Base-by-base conservation (phyloP, 2,797 vertebrate genomes). In the Acanthurus lineatus region DNA sequence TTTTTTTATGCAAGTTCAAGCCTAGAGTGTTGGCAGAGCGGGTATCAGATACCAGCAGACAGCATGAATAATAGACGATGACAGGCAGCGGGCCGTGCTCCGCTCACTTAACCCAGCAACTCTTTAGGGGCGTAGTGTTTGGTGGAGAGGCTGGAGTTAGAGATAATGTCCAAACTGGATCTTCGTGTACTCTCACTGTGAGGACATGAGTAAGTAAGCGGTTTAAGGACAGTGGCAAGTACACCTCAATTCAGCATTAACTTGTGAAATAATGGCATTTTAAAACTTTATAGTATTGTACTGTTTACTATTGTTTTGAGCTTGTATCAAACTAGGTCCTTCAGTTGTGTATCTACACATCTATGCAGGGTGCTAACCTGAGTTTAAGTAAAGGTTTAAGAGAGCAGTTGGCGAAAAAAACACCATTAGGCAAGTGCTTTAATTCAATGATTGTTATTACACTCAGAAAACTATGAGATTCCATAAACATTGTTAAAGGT, bases 61-160 rank as follows among this genome's bases (percentile, higher is more conserved):
- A 45, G 35, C 75, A 88, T 95, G 73, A 93, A 94, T 94, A 91
- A 94, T 90, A 71, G 51, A 95, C 51, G 76, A 86, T 60, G 76
- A 91, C 87, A 90, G 88, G 79, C 86, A 89, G 87, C 11, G 40
- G 83, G 75, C 57, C 44, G 40, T 69, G 81, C 84, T 82, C 71
- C 2, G 20, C 71, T 86, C 85, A 84, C 67, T 92, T 86, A 87
- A 88, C 77, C 60, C 54, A 28, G 63, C 58, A 53, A 40, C 77
- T 66, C 28, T 59, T 40, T 68, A 62, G 59, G 22, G 40, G 56
- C 28, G 57, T 45, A 32, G 16, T 80, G 83, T 76, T 64, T 38
- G 60, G 57, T 77, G 73, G 69, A 75, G 73, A 22, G 76, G 77
- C 71, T 57, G 44, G 54, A 76, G 59, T 10, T 25, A 9, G 54